Base-by-base conservation (phyloP, 2,888 invertebrate species). In the Argyresthia albistria region DNA sequence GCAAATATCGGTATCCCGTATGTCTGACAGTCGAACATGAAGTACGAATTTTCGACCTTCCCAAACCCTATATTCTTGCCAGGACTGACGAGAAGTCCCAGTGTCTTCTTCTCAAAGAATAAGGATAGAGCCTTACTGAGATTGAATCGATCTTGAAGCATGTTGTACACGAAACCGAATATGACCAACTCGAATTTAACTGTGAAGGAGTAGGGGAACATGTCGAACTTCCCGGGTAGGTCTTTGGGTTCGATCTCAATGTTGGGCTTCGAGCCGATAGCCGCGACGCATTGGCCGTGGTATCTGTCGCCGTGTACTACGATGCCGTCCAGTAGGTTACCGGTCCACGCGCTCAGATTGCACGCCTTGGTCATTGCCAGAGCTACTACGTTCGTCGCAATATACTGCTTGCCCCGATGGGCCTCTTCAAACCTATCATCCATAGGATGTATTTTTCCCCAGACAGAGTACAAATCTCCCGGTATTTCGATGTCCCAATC, bases 401-500 rank as follows among this genome's bases (percentile, higher is more conserved):
- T 73, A 45, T 89, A 88, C 65, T 93, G 93, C 59, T 91, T 91
- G 0, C 92, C 92, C 4, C 92, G 88, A 47, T 88, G 70, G 1
- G 66, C 62, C 11, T 71, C 67, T 0, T 80, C 74, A 66, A 93
- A 93, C 57, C 83, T 86, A 0, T 69, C 61, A 39, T 91, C 90
- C 51, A 82, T 70, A 3, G 92, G 91, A 74, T 92, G 91, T 12
- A 93, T 63, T 37, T 88, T 88, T 0, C 93, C 92, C 89, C 91
- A 90, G 1, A 94, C 70, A 0, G 93, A 92, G 77, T 86, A 93
- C 0, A 94, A 70, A 56, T 91, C 92, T 1, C 90, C 89, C 2
- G 90, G 88, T 58, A 92, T 91, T 65, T 93, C 93, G 1, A 93
- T 88, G 56, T 92, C 90, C 89, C 90, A 94, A 51, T 91, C 83